Conservation (phyloP, 1,140 invertebrate genomes). For the Sweltsa coloradensis region DNA sequence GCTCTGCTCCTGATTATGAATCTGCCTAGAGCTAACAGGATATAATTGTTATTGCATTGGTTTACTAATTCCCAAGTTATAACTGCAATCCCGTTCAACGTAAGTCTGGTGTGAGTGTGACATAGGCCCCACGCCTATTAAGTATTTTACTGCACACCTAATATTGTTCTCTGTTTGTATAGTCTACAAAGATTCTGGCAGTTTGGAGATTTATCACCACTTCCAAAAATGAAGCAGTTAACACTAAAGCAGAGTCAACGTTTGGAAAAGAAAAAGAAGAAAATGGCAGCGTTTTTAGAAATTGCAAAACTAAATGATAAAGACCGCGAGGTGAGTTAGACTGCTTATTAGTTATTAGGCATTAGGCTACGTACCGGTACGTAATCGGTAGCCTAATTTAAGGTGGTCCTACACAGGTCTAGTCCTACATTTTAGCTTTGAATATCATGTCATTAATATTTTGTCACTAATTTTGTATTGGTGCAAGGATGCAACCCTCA, state of each 20-base stretch:
- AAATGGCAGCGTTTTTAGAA: slow-evolving; percentile 44
- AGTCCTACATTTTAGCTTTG: neutral
- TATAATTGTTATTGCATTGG: no score
- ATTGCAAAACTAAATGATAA: slow-evolving; percentile 45
- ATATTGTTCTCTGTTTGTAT: neutral
- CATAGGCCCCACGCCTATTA: no score
- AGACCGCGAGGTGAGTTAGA: slow-evolving; percentile 25
- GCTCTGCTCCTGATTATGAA: no score
- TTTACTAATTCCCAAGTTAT: no score
- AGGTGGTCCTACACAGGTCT: neutral
- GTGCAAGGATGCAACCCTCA: neutral
- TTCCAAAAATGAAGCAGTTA: slow-evolving; percentile 10
- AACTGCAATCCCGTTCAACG: no score
- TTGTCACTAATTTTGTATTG: neutral
- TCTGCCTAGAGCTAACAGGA: no score
- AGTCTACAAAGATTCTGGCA: neutral
- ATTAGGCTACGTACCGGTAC: neutral
- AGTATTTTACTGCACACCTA: no score
- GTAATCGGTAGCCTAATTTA: neutral
- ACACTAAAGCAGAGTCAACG: slow-evolving; percentile 35
- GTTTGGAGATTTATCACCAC: neutral
- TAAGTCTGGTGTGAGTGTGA: no score
- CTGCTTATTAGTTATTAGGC: neutral
- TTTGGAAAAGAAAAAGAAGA: slow-evolving; percentile 47
- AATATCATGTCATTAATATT: neutral